Percentiles rank a stretch among this genome's conserved stretches.
Evolutionary conservation across 2,797 vertebrate species (phyloP).

Genomic region (Lithobates sylvaticus): DNA sequence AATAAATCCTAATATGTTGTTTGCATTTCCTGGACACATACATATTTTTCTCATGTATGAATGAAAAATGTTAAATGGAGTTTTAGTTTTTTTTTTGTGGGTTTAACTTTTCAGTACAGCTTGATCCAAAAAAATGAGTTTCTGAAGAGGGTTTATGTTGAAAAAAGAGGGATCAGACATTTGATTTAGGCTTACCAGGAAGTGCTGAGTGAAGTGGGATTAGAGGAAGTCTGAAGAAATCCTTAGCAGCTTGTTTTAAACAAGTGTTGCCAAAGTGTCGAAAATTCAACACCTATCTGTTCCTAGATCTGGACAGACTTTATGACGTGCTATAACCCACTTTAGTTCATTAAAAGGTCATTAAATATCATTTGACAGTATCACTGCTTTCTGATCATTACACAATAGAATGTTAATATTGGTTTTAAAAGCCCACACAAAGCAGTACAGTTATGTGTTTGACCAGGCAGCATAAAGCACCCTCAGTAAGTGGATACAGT

Average conservation of each 20-base stretch:
- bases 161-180: slow-evolving; percentile 39
- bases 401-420: slow-evolving; percentile 52
- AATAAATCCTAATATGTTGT: neutral
- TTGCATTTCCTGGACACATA: neutral
- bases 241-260: slow-evolving; percentile 50
- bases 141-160: slow-evolving; percentile 32
- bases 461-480: slow-evolving; percentile 8
- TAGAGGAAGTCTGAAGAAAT: slow-evolving; percentile 50
- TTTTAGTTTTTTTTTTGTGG: neutral
- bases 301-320: slow-evolving; percentile 47
- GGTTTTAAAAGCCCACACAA: slow-evolving; percentile 48
- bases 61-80: neutral
- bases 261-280: slow-evolving; percentile 58
- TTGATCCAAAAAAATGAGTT: slow-evolving; percentile 34
- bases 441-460: slow-evolving; percentile 36
- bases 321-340: slow-evolving; percentile 46
- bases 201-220: slow-evolving; percentile 55
- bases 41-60: neutral
- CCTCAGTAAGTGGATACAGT: slow-evolving; percentile 16
- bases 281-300: slow-evolving; percentile 57
- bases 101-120: slow-evolving; percentile 16
- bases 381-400: slow-evolving; percentile 45
- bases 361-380: slow-evolving; percentile 52
- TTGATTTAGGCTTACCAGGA: slow-evolving; percentile 52
- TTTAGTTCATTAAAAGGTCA: slow-evolving; percentile 51